Conservation (phyloP, 2,888 invertebrate genomes). For the Shargacucullia verbasci region DNA sequence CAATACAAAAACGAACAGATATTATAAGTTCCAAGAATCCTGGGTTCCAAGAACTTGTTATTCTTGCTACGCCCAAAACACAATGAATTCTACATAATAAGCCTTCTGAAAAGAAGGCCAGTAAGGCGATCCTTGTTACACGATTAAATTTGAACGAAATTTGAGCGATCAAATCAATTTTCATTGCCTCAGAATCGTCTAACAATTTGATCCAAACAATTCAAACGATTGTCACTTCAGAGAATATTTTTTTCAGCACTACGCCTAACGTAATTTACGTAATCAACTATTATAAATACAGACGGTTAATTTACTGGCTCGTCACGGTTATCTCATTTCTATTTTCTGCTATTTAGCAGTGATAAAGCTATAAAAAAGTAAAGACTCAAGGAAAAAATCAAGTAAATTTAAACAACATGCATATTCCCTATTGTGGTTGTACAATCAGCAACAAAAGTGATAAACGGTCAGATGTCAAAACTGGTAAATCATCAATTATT, state of each 20-base stretch:
- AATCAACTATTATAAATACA: constrained; percentile 3
- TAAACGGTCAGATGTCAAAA: too few relatives aligned
- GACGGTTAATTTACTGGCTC: constrained; percentile 18
- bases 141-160: constrained; percentile 19
- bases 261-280: constrained; percentile 1
- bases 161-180: constrained; percentile 29
- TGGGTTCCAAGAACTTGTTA: not conserved
- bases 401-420: too few relatives aligned
- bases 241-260: constrained; percentile 6
- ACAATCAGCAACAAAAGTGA: too few relatives aligned
- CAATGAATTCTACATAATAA: not conserved
- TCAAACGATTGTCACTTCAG: constrained; percentile 9
- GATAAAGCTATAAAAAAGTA: too few relatives aligned
- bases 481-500: too few relatives aligned
- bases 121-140: constrained; percentile 2
- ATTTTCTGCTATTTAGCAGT: constrained; percentile 21
- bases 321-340: constrained; percentile 10
- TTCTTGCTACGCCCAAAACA: not conserved
- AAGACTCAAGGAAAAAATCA: too few relatives aligned
- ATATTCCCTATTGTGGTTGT: too few relatives aligned
- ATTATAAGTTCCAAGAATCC: too few relatives aligned
- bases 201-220: constrained; percentile 10
- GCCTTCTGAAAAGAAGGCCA: constrained; percentile 6
- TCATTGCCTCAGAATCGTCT: constrained; percentile 10
- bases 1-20: too few relatives aligned